phyloP scores from a whole-genome alignment of 2,113 vertebrate species.

The Sclerurus mexicanus region DNA sequence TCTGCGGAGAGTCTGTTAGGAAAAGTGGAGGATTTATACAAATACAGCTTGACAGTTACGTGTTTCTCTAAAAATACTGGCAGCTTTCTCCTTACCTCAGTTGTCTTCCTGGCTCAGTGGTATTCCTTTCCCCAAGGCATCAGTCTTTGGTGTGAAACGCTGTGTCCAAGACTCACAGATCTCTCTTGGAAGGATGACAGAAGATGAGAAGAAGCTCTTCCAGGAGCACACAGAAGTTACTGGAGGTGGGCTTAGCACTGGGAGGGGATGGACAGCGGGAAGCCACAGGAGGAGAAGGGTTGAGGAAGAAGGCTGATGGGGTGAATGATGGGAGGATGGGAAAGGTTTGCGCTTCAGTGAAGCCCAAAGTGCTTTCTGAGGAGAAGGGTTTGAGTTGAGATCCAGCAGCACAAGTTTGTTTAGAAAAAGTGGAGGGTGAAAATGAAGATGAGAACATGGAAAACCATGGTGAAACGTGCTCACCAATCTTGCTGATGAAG shows the following conservation, averaged over 20 bases:
- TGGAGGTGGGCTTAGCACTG: background rate
- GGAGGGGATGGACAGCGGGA: background rate
- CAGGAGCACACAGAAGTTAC: background rate
- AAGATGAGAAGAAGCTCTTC: background rate
- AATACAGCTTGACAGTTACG: background rate
- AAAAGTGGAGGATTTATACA: slow-evolving; percentile 9
- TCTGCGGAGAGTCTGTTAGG: background rate
- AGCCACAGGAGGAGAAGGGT: background rate
- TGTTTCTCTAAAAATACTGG: background rate
- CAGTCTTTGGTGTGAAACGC: rapidly evolving
- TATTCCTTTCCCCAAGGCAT: background rate
- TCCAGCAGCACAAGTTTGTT: background rate
- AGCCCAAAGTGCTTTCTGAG: background rate
- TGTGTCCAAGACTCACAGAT: background rate
- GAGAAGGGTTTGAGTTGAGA: background rate
- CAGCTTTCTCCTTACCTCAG: background rate
- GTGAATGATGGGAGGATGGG: background rate
- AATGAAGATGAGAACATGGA: background rate
- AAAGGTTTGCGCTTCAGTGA: background rate
- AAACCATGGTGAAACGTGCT: background rate
- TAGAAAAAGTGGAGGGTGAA: background rate
- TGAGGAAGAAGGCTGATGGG: background rate
- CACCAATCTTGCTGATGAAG: background rate
- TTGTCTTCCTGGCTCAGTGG: background rate
- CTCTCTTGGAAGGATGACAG: background rate